Percentiles rank a stretch among this genome's conserved stretches.
Conservation (phyloP, 2,113 vertebrate genomes). For the Xiphophorus hellerii region DNA sequence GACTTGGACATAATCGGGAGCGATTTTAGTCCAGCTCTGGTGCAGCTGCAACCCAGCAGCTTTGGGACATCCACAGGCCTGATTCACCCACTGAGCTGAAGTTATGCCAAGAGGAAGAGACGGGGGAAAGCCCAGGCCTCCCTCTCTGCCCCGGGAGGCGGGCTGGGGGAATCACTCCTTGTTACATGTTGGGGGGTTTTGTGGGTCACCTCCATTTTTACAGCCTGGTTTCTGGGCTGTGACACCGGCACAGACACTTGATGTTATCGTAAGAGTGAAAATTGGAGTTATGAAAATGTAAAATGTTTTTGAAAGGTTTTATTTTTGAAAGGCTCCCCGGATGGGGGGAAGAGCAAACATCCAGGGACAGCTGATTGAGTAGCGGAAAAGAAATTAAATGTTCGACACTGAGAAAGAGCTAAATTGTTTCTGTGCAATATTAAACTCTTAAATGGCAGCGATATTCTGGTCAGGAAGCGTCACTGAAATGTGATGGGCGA, state of each 20-base stretch:
- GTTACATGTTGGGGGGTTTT: slow-evolving; percentile 41
- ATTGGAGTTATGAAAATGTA: too few relatives aligned
- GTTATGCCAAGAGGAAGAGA: slow-evolving; percentile 42
- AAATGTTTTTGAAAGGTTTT: too few relatives aligned
- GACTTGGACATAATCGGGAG: slow-evolving; percentile 4
- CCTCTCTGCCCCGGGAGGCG: slow-evolving; percentile 8
- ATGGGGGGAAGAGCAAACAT: too few relatives aligned
- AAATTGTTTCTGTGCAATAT: too few relatives aligned
- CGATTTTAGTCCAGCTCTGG: slow-evolving; percentile 4
- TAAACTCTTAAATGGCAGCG: slow-evolving; percentile 26
- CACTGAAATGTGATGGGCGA: slow-evolving; percentile 3
- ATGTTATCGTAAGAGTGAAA: slow-evolving; percentile 6
- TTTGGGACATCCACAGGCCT: slow-evolving; percentile 33
- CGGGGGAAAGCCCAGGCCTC: slow-evolving; percentile 53
- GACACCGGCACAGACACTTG: slow-evolving; percentile 17
- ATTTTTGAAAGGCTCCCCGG: too few relatives aligned
- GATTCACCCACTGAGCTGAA: slow-evolving; percentile 51
- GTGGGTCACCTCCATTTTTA: slow-evolving; percentile 51
- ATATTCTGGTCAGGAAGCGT: slow-evolving; percentile 34
- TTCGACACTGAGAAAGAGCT: too few relatives aligned
- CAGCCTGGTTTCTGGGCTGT: slow-evolving; percentile 38
- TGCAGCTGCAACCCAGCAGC: slow-evolving; percentile 29
- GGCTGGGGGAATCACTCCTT: slow-evolving; percentile 46
- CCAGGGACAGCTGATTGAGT: too few relatives aligned
- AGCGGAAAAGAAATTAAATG: too few relatives aligned